These are phyloP conservation scores for Nyleta sp. DNA, from an alignment of 2,888 invertebrate genomes.

Conservation along the genomic window DNA sequence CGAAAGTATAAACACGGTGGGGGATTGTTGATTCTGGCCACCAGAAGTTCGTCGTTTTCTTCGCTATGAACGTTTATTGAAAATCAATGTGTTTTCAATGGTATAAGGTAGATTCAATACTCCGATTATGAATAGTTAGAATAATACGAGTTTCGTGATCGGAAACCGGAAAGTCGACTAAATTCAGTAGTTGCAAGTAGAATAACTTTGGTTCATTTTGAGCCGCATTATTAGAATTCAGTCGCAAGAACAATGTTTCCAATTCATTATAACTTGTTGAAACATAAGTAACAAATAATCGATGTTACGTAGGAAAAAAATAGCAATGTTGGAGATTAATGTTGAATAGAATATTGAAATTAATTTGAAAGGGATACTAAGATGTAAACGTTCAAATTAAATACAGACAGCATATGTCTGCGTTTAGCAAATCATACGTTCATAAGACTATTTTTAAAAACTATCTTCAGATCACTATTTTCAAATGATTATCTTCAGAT, in stretches of 20 bases:
- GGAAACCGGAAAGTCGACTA: conserved; percentile 55
- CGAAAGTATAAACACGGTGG: conserved; percentile 31
- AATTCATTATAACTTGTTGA: conserved; percentile 30
- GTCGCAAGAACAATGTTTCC: conserved; percentile 41
- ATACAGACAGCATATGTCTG: no score
- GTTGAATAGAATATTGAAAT: no score
- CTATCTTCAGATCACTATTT: no score
- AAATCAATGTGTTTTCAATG: conserved; percentile 52
- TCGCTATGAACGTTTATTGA: conserved; percentile 43
- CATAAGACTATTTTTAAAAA: no score
- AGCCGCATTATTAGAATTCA: conserved; percentile 51
- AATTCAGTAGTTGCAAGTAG: conserved; percentile 54
- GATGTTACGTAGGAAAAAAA: neutral
- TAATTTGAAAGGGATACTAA: no score
- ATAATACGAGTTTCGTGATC: conserved; percentile 60
- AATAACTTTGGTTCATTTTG: conserved; percentile 57
- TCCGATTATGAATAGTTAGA: conserved; percentile 57
- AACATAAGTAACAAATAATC: conserved; percentile 29
- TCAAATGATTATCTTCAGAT: no score
- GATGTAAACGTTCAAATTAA: no score
- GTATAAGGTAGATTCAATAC: conserved; percentile 43
- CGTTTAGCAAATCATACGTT: no score
- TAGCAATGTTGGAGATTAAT: neutral
- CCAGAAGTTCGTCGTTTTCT: conserved; percentile 28
- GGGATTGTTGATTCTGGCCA: conserved; percentile 39